Conservation (phyloP, 2,797 vertebrate genomes). For the Salarias fasciatus region DNA sequence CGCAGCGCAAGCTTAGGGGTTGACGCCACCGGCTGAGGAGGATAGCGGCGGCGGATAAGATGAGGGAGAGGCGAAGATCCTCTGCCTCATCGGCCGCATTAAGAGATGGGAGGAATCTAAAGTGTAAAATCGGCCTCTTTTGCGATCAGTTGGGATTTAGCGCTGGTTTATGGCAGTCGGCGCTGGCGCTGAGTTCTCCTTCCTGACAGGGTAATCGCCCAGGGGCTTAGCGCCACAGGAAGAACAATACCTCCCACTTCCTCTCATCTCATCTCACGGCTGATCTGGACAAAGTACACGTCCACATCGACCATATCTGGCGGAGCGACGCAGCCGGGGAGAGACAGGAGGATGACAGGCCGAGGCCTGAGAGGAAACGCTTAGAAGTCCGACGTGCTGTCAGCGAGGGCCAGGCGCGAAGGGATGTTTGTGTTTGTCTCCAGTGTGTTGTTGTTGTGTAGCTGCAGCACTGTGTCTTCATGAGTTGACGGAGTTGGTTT, state of each 20-base stretch:
- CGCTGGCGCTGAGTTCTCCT: constrained; percentile 77
- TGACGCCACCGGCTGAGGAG: constrained; percentile 77
- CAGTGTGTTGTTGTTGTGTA: constrained; percentile 27
- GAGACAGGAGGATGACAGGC: constrained; percentile 76
- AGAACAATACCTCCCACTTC: constrained; percentile 84
- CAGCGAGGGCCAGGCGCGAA: constrained; percentile 65
- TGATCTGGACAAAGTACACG: constrained; percentile 84
- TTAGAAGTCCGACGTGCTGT: constrained; percentile 68
- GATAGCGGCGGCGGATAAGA: constrained; percentile 81
- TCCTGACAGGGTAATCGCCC: constrained; percentile 87
- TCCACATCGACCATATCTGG: constrained; percentile 78
- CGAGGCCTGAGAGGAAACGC: constrained; percentile 60
- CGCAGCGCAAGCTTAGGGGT: constrained; percentile 78
- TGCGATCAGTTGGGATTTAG: constrained; percentile 87
- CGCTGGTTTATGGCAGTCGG: constrained; percentile 83
- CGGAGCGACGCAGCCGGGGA: constrained; percentile 55
- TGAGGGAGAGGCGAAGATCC: constrained; percentile 81
- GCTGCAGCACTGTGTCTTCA: constrained; percentile 17
- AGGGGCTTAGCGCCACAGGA: constrained; percentile 82
- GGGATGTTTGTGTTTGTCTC: constrained; percentile 70
- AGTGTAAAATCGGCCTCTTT: constrained; percentile 83
- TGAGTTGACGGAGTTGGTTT: constrained; percentile 17
- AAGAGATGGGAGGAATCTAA: constrained; percentile 84
- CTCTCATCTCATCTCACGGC: constrained; percentile 83
- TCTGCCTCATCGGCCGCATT: constrained; percentile 79